phyloP scores from a whole-genome alignment of 2,888 invertebrate species.

The Chouioia cunea region DNA sequence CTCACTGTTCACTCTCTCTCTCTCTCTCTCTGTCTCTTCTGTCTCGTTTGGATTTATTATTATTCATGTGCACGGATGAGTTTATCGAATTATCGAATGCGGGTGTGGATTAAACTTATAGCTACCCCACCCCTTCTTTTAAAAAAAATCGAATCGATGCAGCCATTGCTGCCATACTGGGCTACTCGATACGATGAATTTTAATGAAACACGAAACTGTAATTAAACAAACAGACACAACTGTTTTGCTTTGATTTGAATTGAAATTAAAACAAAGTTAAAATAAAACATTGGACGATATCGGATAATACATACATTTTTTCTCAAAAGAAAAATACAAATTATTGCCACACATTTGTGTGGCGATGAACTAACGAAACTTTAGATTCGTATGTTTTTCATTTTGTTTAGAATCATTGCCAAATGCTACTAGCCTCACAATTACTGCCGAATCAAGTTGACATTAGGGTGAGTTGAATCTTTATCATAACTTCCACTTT shows the following conservation, averaged over 20 bases:
- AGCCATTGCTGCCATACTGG: too few relatives aligned
- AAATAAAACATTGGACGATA: slow-evolving; percentile 37
- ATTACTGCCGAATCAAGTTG: slow-evolving; percentile 50
- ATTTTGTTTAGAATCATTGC: slow-evolving; percentile 49
- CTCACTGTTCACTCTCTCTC: too few relatives aligned
- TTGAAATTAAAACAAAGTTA: background rate
- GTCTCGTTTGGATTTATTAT: too few relatives aligned
- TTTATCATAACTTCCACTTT: slow-evolving; percentile 46
- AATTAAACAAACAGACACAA: slow-evolving; percentile 33
- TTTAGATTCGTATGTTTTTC: slow-evolving; percentile 45
- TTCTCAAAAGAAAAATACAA: slow-evolving; percentile 20
- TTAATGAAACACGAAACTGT: too few relatives aligned
- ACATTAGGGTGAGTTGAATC: slow-evolving; percentile 47
- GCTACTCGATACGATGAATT: too few relatives aligned
- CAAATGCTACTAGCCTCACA: slow-evolving; percentile 48
- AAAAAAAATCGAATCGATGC: too few relatives aligned
- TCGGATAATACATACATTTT: slow-evolving; percentile 45
- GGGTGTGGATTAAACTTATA: too few relatives aligned
- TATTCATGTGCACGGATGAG: too few relatives aligned
- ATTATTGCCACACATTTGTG: slow-evolving; percentile 27
- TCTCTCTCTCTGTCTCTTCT: too few relatives aligned
- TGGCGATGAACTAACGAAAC: slow-evolving; percentile 32
- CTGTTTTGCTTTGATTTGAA: background rate
- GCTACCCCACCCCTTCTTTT: too few relatives aligned
- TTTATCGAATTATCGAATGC: too few relatives aligned